Evolutionary conservation across 2,888 invertebrate genomes (phyloP), one percentile per base, ranked within the genome.

Genomic region (Allacma fusca): DNA sequence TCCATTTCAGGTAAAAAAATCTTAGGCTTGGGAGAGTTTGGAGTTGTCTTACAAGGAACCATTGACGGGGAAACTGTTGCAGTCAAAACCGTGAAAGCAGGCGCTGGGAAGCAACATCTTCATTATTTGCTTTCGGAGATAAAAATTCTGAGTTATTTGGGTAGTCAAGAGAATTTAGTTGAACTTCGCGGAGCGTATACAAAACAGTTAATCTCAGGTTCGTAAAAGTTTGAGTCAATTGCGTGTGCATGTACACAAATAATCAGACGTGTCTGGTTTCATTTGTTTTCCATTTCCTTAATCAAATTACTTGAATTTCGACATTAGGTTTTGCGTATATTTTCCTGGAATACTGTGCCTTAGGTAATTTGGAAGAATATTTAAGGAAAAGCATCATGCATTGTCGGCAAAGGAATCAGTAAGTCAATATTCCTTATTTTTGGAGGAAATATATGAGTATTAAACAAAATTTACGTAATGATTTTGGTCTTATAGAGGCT

Each of bases 71-170:
- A 23, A 23, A 7, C 9, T 13, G 59, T 59, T 7, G 59, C 59
- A 19, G 59, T 59, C 12, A 59, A 59, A 23, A 59, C 59, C n/a
- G n/a, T n/a, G n/a, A n/a, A n/a, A n/a, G n/a, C n/a, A n/a, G n/a
- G n/a, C n/a, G n/a, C n/a, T n/a, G n/a, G n/a, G n/a, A n/a, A n/a
- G 13, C 23, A 19, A n/a, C 12, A 59, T 59, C 59, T 59, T 7
- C 7, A 59, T 7, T 59, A 19, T 59, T n/a, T 59, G 9, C n/a
- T 59, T 7, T 59, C 59, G 19, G 59, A 59, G 19, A 13, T 59
- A 59, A 59, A n/a, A 59, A 23, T 59, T n/a, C 7, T 59, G 59
- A 23, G 19, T 7, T 59, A 59, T n/a, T 59, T 59, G n/a, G 59
- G 23, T 7, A 59, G 59, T n/a, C 12, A 62, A 4, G 62, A 62